These are phyloP conservation scores for Machimus rusticus DNA, from an alignment of 2,888 invertebrate genomes.

Conservation along the genomic window DNA sequence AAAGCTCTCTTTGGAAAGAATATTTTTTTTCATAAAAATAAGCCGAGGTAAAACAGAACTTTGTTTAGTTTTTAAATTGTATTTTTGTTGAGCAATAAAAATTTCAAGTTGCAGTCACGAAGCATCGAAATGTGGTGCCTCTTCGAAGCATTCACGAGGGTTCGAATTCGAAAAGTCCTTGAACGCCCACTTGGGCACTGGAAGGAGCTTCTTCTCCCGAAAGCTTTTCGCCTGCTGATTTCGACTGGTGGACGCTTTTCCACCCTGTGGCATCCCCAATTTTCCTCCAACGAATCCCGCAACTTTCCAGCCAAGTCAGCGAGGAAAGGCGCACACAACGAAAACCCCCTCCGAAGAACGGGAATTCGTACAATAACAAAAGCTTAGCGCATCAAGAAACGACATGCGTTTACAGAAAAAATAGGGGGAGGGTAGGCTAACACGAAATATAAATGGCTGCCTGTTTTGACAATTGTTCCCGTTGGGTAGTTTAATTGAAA, in stretches of 20 bases:
- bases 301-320: conserved; percentile 16
- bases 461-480: conserved; percentile 48
- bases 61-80: too few relatives aligned
- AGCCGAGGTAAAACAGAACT: too few relatives aligned
- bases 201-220: neutral
- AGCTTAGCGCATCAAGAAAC: conserved; percentile 39
- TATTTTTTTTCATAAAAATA: too few relatives aligned
- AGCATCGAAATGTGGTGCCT: neutral
- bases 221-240: neutral
- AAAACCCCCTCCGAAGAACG: neutral
- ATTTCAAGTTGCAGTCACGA: too few relatives aligned
- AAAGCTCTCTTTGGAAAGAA: too few relatives aligned
- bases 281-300: neutral
- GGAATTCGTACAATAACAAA: conserved; percentile 28
- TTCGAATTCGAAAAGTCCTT: neutral
- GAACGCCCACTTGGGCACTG: neutral
- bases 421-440: conserved; percentile 28
- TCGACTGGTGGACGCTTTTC: neutral
- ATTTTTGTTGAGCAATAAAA: too few relatives aligned
- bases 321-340: neutral
- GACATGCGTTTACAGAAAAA: conserved; percentile 34
- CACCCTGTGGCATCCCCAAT: neutral
- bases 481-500: conserved; percentile 22
- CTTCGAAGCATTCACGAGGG: neutral
- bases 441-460: conserved; percentile 47